Evolutionary conservation across 2,888 invertebrate genomes (phyloP).

Genomic region (Drosophila putrida): DNA sequence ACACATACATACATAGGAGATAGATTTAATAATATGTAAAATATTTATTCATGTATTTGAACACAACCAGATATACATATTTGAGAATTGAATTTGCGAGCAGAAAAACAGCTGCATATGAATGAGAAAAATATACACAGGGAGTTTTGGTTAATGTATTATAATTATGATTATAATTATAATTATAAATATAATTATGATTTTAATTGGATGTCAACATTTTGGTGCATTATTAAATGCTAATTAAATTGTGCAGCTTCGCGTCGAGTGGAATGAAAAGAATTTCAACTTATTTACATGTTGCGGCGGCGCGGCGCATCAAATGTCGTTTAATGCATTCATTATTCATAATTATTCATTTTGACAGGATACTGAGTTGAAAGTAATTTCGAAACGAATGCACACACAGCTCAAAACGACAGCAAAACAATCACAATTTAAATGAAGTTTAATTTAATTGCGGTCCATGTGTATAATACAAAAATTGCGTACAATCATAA

Average conservation of each 20-base stretch:
- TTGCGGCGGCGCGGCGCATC: constrained; percentile 20
- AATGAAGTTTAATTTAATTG: constrained; percentile 10
- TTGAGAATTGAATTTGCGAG: background rate
- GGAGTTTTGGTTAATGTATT: constrained; percentile 22
- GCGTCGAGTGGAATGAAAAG: constrained; percentile 18
- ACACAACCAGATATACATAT: background rate
- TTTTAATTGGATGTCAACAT: constrained; percentile 20
- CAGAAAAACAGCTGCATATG: constrained; percentile 13
- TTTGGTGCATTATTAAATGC: constrained; percentile 43
- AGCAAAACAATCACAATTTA: constrained; percentile 31
- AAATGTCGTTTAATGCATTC: constrained; percentile 29
- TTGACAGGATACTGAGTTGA: constrained; percentile 16
- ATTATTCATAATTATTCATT: constrained; percentile 35
- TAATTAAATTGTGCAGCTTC: constrained; percentile 46
- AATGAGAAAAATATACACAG: constrained; percentile 22
- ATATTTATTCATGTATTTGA: background rate
- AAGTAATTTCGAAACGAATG: constrained; percentile 22
- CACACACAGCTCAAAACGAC: constrained; percentile 24
- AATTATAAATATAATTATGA: constrained; percentile 12
- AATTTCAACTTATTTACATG: constrained; percentile 43
- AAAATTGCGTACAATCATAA: constrained; percentile 19
- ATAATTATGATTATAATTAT: constrained; percentile 13
- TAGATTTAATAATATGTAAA: background rate
- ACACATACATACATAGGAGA: background rate
- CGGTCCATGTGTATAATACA: constrained; percentile 26